Percentiles rank a stretch among this genome's conserved stretches.
Conservation (phyloP, 2,888 invertebrate species). For the Heliconius ismenius region DNA sequence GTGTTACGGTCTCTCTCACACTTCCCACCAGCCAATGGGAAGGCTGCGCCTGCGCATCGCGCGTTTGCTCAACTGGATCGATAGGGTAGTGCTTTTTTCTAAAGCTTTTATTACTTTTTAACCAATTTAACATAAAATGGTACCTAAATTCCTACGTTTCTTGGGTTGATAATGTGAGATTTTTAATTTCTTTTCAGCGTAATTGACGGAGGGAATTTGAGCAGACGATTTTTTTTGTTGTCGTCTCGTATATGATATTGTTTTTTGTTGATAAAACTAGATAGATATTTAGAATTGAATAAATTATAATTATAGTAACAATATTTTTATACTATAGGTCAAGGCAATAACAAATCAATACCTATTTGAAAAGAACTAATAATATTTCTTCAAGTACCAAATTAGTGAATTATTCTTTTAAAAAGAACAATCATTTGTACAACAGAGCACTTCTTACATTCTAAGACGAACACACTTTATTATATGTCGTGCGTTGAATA, state of each 20-base stretch:
- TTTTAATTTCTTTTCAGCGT: background rate
- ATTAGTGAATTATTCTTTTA: background rate
- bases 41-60: conserved; percentile 74
- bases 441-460: background rate
- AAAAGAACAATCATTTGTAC: background rate
- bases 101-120: conserved; percentile 69
- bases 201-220: background rate
- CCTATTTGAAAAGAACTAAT: too few relatives aligned
- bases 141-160: conserved; percentile 26
- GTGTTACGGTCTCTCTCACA: conserved; percentile 56
- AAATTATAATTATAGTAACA: background rate
- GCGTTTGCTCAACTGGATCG: conserved; percentile 75
- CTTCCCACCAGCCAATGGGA: conserved; percentile 64
- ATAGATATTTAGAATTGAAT: background rate
- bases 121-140: conserved; percentile 48
- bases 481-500: conserved; percentile 68
- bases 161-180: background rate
- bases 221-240: background rate
- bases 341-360: too few relatives aligned
- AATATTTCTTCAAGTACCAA: background rate
- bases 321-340: background rate
- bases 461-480: conserved; percentile 48
- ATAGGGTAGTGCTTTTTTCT: conserved; percentile 75
- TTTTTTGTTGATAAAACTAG: background rate
- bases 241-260: background rate